Evolutionary conservation across 2,888 invertebrate genomes (phyloP).

Genomic region (Synanthedon myopaeformis): DNA sequence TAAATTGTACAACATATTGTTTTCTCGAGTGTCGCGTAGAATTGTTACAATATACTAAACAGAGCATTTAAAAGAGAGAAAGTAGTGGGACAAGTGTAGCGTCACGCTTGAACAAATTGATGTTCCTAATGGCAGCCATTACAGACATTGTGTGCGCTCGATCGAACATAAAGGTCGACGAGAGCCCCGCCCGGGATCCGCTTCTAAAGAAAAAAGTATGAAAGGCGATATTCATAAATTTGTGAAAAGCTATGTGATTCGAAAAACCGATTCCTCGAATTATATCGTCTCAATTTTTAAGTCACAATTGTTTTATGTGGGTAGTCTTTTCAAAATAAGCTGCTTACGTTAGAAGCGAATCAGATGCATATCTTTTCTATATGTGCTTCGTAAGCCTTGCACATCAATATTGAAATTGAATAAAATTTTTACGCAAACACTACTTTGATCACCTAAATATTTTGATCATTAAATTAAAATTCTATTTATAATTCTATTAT

Average conservation of each 20-base stretch:
- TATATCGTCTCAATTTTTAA: too few species aligned
- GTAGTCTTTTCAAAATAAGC: too few species aligned
- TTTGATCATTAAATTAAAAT: too few species aligned
- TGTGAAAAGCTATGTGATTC: constrained; percentile 29
- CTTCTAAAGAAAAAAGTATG: constrained; percentile 32
- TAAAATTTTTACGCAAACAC: too few species aligned
- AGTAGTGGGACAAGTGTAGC: constrained; percentile 48
- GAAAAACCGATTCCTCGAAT: constrained; percentile 21
- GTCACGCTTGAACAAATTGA: constrained; percentile 52
- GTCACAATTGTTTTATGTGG: too few species aligned
- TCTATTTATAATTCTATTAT: too few species aligned
- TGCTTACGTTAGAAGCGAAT: too few species aligned
- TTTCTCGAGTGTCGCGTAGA: constrained; percentile 4
- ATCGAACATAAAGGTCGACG: constrained; percentile 49
- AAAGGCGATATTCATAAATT: constrained; percentile 48
- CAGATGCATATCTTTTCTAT: too few species aligned
- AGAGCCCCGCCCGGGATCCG: constrained; percentile 26
- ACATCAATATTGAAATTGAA: too few species aligned
- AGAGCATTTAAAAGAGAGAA: constrained; percentile 31
- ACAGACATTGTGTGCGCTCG: constrained; percentile 53
- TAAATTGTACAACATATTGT: not conserved
- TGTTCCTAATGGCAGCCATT: constrained; percentile 55
- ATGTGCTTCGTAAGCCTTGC: too few species aligned
- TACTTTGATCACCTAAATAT: too few species aligned
- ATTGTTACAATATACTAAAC: constrained; percentile 24